Evolutionary conservation across 2,888 invertebrate genomes (phyloP), one percentile per base, ranked within the genome.

Genomic region (Parnassius smintheus): DNA sequence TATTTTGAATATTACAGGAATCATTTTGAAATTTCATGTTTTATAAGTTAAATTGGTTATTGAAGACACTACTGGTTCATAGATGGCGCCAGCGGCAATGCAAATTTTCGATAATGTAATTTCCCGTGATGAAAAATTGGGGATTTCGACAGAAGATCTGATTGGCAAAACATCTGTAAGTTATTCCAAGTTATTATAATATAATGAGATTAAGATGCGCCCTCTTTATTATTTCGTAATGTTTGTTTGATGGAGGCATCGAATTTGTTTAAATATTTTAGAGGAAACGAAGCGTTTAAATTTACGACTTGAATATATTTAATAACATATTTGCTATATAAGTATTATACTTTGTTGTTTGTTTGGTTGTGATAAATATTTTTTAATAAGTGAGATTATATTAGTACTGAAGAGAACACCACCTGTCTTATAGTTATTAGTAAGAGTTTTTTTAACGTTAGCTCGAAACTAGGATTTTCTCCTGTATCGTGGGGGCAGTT

Each of bases 91-190:
- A 74, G 64, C 72, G 87, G 90, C 88, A 69, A 90, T 91, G 90
- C 86, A 90, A 91, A 91, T 90, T 85, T 80, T 79, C 77, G 80
- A 83, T 87, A 86, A 87, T 85, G 83, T 86, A 87, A 88, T 90
- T 86, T 88, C 76, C 77, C 77, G 75, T 82, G 81, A 86, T 86
- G 90, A 90, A 90, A 91, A 90, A 90, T 85, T 86, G 85, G 84
- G 86, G 86, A 75, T 80, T 78, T 77, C 67, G 70, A 67, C 66
- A 64, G 72, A 70, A 80, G 83, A 85, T 87, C 83, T 84, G 88
- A 88, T 89, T 88, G 86, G 78, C 76, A 90, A 87, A 90, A 88
- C 87, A 88, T 87, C 82, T 85, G 83, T 84, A 87, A 89, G 86
- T 85, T 88, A 86, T 86, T 87, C 86, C 74, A 77, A 78, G 81